A percentile compares a stretch with the other conserved stretches of the same genome.
Conservation (phyloP, 2,797 vertebrate genomes). For the Liasis olivaceus region DNA sequence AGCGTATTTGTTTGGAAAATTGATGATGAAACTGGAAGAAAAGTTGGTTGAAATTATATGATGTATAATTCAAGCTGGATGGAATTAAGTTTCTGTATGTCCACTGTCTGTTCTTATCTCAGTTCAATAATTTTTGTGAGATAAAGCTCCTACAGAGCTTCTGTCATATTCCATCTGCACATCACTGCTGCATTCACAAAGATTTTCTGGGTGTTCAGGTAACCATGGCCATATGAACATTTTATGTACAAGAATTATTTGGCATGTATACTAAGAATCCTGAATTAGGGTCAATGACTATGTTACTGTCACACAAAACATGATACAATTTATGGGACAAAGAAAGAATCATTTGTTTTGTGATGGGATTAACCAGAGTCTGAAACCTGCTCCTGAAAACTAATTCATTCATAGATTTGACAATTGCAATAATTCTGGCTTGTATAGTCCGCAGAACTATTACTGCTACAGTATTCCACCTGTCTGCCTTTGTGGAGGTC, state of each 20-base stretch:
- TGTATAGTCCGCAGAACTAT: not conserved
- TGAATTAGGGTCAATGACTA: not conserved
- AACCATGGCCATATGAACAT: not conserved
- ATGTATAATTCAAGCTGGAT: conserved; percentile 39
- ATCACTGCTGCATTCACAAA: not conserved
- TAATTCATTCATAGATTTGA: not conserved
- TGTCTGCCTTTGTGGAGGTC: not conserved
- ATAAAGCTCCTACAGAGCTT: not conserved
- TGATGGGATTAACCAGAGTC: not conserved
- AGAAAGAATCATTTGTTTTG: not conserved
- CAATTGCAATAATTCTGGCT: not conserved
- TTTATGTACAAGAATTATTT: not conserved
- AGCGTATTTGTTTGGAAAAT: conserved; percentile 1
- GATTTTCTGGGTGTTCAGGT: not conserved
- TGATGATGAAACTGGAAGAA: conserved; percentile 49
- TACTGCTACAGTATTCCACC: not conserved
- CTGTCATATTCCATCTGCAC: not conserved
- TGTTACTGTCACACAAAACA: not conserved
- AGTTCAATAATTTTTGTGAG: not conserved
- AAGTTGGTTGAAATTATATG: conserved; percentile 49
- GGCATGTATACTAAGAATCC: not conserved
- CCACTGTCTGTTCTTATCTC: not conserved
- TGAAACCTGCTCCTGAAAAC: not conserved
- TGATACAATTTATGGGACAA: not conserved
- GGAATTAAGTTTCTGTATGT: conserved; percentile 33